phyloP scores from a whole-genome alignment of 2,113 vertebrate genomes.

The Prietella phreatophila region DNA sequence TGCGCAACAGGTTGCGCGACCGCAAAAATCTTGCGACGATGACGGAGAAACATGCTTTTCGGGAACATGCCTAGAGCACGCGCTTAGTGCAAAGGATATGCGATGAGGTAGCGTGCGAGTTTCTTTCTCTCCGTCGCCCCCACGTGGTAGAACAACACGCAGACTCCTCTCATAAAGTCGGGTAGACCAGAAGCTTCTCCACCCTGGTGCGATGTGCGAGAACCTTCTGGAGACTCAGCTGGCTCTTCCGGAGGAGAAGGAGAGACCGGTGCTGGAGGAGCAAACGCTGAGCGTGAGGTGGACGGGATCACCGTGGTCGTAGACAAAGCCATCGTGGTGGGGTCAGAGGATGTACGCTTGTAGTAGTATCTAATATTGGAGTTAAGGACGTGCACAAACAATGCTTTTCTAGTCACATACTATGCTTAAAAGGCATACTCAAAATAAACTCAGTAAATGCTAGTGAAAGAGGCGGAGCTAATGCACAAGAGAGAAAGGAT shows the following conservation, averaged over 20 bases:
- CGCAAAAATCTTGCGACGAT: neutral
- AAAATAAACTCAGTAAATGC: neutral
- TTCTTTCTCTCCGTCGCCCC: conserved; percentile 70
- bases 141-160: conserved; percentile 76
- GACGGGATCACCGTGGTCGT: conserved; percentile 6
- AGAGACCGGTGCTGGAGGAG: neutral
- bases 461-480: neutral
- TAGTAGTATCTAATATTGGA: conserved; percentile 70
- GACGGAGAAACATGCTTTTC: neutral
- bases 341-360: conserved; percentile 44
- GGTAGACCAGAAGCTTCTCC: conserved; percentile 48
- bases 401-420: neutral
- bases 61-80: neutral
- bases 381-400: conserved; percentile 50
- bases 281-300: neutral
- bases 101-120: conserved; percentile 70
- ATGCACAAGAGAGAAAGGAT: neutral
- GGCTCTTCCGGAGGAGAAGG: neutral
- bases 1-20: neutral
- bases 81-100: conserved; percentile 72
- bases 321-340: conserved; percentile 32
- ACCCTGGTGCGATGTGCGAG: neutral
- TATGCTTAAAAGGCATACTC: neutral
- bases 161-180: conserved; percentile 70
- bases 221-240: neutral